Percentiles rank a stretch among this genome's conserved stretches.
These are phyloP conservation scores for Amphiprion clarkii DNA, from an alignment of 2,797 vertebrate genomes.

Conservation along the genomic window DNA sequence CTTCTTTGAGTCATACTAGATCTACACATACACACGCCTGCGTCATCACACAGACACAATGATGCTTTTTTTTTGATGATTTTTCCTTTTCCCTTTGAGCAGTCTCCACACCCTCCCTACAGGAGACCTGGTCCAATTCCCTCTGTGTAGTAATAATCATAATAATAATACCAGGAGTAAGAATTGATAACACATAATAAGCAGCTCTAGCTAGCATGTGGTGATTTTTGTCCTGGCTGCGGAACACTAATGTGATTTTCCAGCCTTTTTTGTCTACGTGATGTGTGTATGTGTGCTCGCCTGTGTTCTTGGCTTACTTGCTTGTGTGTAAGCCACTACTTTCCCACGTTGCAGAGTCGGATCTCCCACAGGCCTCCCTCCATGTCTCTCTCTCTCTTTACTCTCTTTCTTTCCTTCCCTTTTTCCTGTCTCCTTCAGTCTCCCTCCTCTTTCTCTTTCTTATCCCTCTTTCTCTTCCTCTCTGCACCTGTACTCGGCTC, in stretches of 20 bases:
- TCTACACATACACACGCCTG: constrained; percentile 6
- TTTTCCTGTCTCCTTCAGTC: constrained; percentile 28
- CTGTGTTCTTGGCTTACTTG: constrained; percentile 74
- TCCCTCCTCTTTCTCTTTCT: constrained; percentile 37
- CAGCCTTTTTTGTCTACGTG: constrained; percentile 41
- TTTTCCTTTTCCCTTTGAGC: constrained; percentile 26
- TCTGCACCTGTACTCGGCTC: constrained; percentile 84
- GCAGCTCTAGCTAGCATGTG: constrained; percentile 56
- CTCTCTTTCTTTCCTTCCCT: constrained; percentile 35
- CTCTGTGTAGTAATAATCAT: constrained; percentile 72
- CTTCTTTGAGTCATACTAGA: constrained; percentile 28
- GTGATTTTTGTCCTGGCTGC: constrained; percentile 55
- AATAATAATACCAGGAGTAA: constrained; percentile 60
- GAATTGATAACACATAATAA: constrained; percentile 71
- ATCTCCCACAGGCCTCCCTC: constrained; percentile 79
- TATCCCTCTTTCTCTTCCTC: constrained; percentile 53
- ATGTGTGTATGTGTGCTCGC: constrained; percentile 61
- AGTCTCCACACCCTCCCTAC: constrained; percentile 68
- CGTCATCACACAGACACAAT: constrained; percentile 37
- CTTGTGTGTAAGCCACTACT: constrained; percentile 82
- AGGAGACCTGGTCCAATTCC: constrained; percentile 79
- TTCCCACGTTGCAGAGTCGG: constrained; percentile 83
- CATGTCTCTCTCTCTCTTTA: constrained; percentile 49
- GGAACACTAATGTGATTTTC: constrained; percentile 53
- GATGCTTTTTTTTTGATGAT: background rate